Base-by-base conservation (phyloP, 1,140 invertebrate species). In the Drosophila ironensis region DNA sequence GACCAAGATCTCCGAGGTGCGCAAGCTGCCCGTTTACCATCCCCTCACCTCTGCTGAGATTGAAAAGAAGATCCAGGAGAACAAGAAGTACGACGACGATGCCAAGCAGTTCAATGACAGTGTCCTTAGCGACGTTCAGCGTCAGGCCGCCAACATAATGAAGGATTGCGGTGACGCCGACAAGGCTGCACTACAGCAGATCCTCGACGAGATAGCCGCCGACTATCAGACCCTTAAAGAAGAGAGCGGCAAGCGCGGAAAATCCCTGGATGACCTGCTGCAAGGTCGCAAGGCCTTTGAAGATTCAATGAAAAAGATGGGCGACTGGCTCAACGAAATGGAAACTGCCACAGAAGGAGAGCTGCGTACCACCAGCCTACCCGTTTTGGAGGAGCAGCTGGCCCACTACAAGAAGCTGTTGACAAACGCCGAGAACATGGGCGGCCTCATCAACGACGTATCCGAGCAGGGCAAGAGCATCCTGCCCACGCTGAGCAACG, bases 311-410 rank as follows among this genome's bases (percentile, higher is more conserved):
- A 94, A 96, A 51, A 94, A 94, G 69, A 95, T 95, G 84, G 93
- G 95, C 64, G 93, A 95, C 64, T 97, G 96, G 96, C 91, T 97
- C 12, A 95, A 96, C 45, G 94, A 97, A 91, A 95, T 95, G 38
- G 96, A 97, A 91, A 95, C 96, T 4, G 94, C 95, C 8, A 93
- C 95, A 0, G 94, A 95, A 8, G 93, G 94, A 24, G 96, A 97
- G 75, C 89, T 97, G 2, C 92, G 95, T 41, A 93, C 94, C 14
- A 93, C 95, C 1, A 96, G 93, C 76, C 90, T 97, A 7, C 95
- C 96, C 66, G 92, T 97, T 0, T 90, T 98, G 20, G 94, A 96
- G 89, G 96, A 97, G 90, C 96, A 97, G 82, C 87, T 97, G 28
- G 92, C 93, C 0, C 97, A 97, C 91, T 97, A 96, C 80, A 93